Conservation (phyloP, 1,140 invertebrate genomes). For the Scaptomyza graminum region DNA sequence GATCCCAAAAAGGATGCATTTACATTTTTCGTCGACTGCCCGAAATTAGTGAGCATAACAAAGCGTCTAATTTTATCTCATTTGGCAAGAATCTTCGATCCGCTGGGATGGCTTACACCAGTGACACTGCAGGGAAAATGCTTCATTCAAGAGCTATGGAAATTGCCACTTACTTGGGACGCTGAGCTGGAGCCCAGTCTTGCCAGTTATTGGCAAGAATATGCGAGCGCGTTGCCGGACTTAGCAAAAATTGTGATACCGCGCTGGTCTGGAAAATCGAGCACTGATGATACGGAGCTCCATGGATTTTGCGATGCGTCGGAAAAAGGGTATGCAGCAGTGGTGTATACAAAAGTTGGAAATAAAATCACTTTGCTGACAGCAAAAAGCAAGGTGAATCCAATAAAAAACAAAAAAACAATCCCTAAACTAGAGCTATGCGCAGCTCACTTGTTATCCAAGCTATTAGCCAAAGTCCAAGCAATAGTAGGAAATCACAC, state of each 20-base stretch:
- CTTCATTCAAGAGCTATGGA: conserved; percentile 3
- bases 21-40: background rate
- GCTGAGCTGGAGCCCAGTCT: background rate
- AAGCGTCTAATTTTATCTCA: background rate
- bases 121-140: conserved; percentile 1
- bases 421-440: no score
- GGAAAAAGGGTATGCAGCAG: no score
- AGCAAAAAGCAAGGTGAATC: no score
- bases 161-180: no score
- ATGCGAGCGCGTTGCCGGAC: background rate
- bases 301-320: no score
- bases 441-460: background rate
- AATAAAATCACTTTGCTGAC: no score
- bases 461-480: background rate
- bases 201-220: background rate
- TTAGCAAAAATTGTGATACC: no score
- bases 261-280: no score
- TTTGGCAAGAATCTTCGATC: background rate
- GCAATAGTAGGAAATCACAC: background rate
- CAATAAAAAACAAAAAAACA: no score
- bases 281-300: no score
- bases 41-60: background rate
- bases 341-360: no score
- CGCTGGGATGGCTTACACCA: background rate
- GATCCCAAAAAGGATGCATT: background rate